Conservation (phyloP, 2,888 invertebrate species). For the Minunthozetes semirufus region DNA sequence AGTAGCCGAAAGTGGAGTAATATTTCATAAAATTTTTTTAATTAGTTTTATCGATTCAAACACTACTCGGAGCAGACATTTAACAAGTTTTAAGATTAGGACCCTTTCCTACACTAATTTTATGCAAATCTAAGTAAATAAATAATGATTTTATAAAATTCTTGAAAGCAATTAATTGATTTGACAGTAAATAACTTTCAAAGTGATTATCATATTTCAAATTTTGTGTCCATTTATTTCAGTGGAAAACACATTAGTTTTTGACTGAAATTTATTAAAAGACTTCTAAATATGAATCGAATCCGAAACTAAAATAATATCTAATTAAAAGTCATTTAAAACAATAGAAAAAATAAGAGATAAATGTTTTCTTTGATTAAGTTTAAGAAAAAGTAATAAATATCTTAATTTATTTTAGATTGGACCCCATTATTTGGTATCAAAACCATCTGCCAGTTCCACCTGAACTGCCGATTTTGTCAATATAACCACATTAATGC, state of each 20-base stretch:
- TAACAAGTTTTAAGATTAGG: neutral
- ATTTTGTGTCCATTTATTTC: neutral
- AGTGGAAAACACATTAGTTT: neutral
- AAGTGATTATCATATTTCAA: neutral
- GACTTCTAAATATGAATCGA: no score
- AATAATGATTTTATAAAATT: neutral
- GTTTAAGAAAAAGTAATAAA: no score
- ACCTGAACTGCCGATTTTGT: no score
- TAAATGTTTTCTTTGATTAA: no score
- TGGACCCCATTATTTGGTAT: no score
- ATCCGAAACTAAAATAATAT: no score
- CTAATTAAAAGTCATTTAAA: no score
- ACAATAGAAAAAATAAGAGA: no score
- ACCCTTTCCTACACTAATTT: neutral
- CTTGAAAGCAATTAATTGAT: neutral
- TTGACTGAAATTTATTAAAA: neutral
- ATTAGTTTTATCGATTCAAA: slow-evolving; percentile 12
- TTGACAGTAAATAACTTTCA: neutral
- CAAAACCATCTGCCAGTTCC: no score
- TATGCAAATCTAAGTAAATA: slow-evolving; percentile 3
- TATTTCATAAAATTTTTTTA: neutral
- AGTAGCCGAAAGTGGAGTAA: neutral
- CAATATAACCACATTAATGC: no score
- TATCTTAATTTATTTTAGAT: no score
- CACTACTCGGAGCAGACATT: neutral